phyloP scores from a whole-genome alignment of 2,888 invertebrate genomes.

The Orchesella flavescens region DNA sequence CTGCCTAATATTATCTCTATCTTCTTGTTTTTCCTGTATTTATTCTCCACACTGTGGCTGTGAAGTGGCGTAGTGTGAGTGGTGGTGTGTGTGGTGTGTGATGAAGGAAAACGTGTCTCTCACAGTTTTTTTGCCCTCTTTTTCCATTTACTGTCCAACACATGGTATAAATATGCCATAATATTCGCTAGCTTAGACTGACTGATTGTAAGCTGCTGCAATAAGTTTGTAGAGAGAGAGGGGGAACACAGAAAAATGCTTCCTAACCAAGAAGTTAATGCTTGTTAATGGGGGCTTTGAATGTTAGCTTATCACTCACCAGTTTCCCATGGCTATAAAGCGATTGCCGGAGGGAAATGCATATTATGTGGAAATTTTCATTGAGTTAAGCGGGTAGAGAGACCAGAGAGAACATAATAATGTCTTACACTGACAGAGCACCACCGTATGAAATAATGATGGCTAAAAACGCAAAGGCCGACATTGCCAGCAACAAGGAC shows the following conservation, averaged over 20 bases:
- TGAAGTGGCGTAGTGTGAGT: not conserved
- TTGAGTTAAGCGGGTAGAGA: constrained; percentile 7
- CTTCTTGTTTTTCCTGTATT: not conserved
- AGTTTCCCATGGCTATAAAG: constrained; percentile 44
- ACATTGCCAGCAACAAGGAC: constrained; percentile 25
- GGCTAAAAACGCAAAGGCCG: constrained; percentile 22
- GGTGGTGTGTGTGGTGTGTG: not conserved
- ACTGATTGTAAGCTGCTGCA: not conserved
- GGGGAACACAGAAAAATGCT: not conserved
- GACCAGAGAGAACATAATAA: not conserved
- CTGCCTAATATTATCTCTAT: not conserved
- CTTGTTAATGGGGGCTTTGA: constrained; percentile 28
- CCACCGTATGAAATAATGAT: constrained; percentile 14
- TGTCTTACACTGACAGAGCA: not conserved
- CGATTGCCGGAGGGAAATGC: constrained; percentile 12
- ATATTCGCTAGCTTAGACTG: constrained; percentile 17
- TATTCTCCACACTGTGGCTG: not conserved
- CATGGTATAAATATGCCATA: not conserved
- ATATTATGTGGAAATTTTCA: not conserved
- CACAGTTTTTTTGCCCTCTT: constrained; percentile 3
- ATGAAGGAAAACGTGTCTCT: constrained; percentile 5
- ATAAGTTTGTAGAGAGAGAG: not conserved
- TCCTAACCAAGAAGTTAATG: constrained; percentile 14
- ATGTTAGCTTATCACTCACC: constrained; percentile 30
- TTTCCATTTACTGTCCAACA: constrained; percentile 4